A percentile compares a stretch with the other conserved stretches of the same genome.
Conservation (phyloP, 2,888 invertebrate species). For the Tetropium fuscum region DNA sequence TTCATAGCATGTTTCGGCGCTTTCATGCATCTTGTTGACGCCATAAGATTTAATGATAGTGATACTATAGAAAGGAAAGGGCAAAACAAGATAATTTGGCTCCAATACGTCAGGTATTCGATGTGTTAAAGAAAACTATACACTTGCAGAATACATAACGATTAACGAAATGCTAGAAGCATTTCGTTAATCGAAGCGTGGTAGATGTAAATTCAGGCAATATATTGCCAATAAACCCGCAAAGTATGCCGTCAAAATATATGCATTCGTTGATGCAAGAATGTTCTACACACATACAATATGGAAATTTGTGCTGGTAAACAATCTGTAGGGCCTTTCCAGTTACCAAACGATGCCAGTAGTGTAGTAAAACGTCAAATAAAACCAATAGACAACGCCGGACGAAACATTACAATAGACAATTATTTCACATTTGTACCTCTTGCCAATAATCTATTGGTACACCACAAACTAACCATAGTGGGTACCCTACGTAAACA, state of each 20-base stretch:
- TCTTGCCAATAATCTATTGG: background rate
- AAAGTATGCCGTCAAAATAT: slow-evolving; percentile 49
- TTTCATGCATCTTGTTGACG: slow-evolving; percentile 42
- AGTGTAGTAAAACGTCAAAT: slow-evolving; percentile 3
- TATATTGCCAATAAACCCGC: slow-evolving; percentile 51
- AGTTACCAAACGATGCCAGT: background rate
- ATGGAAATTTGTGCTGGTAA: slow-evolving; percentile 14
- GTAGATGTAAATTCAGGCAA: slow-evolving; percentile 45
- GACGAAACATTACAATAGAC: background rate
- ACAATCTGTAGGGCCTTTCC: background rate
- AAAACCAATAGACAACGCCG: background rate
- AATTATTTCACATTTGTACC: background rate
- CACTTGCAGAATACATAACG: slow-evolving; percentile 12
- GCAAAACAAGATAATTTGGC: slow-evolving; percentile 43
- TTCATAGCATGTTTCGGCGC: slow-evolving; percentile 48
- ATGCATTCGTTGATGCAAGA: slow-evolving; percentile 41
- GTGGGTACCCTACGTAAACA: background rate
- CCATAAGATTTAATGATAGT: slow-evolving; percentile 46
- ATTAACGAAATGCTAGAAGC: too few relatives aligned
- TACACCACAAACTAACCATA: background rate
- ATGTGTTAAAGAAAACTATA: too few relatives aligned
- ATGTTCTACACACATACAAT: too few relatives aligned
- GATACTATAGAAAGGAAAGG: slow-evolving; percentile 33
- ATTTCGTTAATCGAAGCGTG: too few relatives aligned
- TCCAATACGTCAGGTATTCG: slow-evolving; percentile 49